Evolutionary conservation across 2,797 vertebrate genomes (phyloP).

Genomic region (Crocidura indochinensis): DNA sequence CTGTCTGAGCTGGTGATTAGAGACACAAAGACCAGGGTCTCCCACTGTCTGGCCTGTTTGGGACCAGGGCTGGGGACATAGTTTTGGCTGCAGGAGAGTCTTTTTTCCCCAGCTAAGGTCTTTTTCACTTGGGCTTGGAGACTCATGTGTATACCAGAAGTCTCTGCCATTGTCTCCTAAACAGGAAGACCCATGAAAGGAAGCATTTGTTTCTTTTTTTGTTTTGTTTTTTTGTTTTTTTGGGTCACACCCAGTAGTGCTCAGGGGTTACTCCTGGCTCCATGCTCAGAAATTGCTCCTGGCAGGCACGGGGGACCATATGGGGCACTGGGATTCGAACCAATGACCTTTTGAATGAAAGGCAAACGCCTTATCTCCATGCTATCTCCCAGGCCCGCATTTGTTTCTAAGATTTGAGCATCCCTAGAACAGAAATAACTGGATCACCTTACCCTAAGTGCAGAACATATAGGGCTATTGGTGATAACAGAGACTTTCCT

Average conservation of each 20-base stretch:
- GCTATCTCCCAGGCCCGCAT: too few species aligned
- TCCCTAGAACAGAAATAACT: conserved; percentile 12
- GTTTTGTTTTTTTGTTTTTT: too few species aligned
- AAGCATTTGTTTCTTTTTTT: conserved; percentile 52
- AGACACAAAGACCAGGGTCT: conserved; percentile 85
- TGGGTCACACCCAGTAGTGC: too few species aligned
- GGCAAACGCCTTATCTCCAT: too few species aligned
- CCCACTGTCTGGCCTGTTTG: conserved; percentile 83
- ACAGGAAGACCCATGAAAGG: background rate
- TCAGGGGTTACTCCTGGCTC: too few species aligned
- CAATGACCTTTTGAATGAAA: too few species aligned
- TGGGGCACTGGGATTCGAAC: too few species aligned
- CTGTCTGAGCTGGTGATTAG: conserved; percentile 87
- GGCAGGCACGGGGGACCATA: too few species aligned
- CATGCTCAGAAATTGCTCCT: too few species aligned
- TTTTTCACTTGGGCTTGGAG: conserved; percentile 14
- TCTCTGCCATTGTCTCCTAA: background rate
- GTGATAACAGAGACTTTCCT: background rate
- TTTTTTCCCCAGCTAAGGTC: conserved; percentile 54
- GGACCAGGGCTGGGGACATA: conserved; percentile 70
- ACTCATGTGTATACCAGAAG: background rate
- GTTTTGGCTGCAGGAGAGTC: conserved; percentile 64
- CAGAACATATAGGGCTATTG: background rate
- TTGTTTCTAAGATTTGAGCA: conserved; percentile 37
- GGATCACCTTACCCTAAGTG: background rate